Base-by-base conservation (phyloP, 1,140 invertebrate species). In the Reticulitermes speratus region DNA sequence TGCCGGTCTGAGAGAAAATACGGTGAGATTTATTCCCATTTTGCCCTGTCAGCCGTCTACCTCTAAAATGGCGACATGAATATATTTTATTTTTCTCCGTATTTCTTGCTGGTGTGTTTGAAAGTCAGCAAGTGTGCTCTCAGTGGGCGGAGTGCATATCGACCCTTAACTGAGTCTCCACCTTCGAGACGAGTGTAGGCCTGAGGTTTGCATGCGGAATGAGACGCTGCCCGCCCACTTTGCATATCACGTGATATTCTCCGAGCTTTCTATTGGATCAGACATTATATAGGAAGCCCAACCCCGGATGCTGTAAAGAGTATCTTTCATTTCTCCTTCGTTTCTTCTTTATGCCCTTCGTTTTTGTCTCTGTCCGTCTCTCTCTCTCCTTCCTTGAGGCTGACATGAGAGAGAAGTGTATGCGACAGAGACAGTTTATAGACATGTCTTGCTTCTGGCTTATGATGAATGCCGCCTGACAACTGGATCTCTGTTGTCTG, bases 301-400 rank as follows among this genome's bases (percentile, higher is more conserved):
- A 30, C 65, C 65, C 65, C 65, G 65, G 65, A 75, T 75, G 65
- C 65, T 75, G 65, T 16, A 25, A 75, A 75, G 65, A 75, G 65
- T 30, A 75, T 75, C n/a, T 75, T 75, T 75, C 65, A 75, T 75
- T 75, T 75, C 65, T 75, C 65, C 65, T 75, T 75, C 65, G 65
- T 75, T 11, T 16, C 65, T 75, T 75, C 59, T 65, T 65, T 65
- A 65, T 65, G 8, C 25, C 25, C 21, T 65, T 65, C 59, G 12
- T 30, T 75, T n/a, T 75, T 2, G 25, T 30, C 2, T 25, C n/a
- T n/a, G n/a, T 30, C n/a, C n/a, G 65, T 16, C 65, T 9, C 48
- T 3, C 52, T 69, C 65, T 75, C 65, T n/a, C 16, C 21, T 2
- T 59, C 21, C 65, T 75, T 75, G 65, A 75, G 25, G 65, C 8